phyloP scores from a whole-genome alignment of 2,888 invertebrate genomes.

The Macaria liturata region DNA sequence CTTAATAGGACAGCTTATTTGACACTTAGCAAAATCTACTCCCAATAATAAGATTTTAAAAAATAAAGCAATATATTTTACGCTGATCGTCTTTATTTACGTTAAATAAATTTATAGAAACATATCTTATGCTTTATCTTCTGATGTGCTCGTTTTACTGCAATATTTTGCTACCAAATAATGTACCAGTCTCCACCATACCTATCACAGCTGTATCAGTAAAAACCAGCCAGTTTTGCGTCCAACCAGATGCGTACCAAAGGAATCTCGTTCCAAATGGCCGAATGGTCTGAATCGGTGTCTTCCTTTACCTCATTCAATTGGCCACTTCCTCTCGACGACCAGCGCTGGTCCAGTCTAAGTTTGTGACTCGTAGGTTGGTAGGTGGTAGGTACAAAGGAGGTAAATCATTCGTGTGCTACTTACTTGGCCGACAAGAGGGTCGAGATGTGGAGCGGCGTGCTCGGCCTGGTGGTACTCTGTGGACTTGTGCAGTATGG shows the following conservation, averaged over 20 bases:
- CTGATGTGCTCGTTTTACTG: too few species aligned
- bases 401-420: neutral
- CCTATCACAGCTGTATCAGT: neutral
- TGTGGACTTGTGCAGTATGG: constrained; percentile 55
- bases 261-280: constrained; percentile 8
- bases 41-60: too few species aligned
- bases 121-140: too few species aligned
- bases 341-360: constrained; percentile 2
- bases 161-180: too few species aligned
- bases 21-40: neutral
- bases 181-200: too few species aligned
- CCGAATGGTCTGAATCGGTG: constrained; percentile 46
- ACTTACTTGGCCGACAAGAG: neutral
- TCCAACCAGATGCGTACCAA: constrained; percentile 24
- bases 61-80: too few species aligned
- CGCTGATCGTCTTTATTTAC: too few species aligned
- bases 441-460: constrained; percentile 17
- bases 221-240: neutral
- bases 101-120: too few species aligned
- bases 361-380: too few species aligned
- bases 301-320: constrained; percentile 49
- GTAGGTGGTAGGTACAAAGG: constrained; percentile 7
- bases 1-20: too few species aligned
- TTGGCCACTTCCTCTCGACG: constrained; percentile 46
- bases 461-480: constrained; percentile 42